Conservation (phyloP, 2,888 invertebrate genomes). For the Scaeva pyrastri region DNA sequence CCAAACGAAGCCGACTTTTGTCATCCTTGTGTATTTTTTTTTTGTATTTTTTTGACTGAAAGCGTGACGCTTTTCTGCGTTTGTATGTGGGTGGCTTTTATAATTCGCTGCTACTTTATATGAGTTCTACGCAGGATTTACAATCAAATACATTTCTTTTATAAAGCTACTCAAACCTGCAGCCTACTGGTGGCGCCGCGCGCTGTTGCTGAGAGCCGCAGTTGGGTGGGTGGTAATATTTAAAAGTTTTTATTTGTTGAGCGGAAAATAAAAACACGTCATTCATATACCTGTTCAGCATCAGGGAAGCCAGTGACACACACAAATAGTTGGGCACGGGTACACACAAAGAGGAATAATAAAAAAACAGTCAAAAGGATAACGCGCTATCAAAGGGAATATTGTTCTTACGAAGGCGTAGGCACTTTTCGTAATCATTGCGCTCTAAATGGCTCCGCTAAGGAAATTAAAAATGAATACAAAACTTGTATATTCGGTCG, state of each 20-base stretch:
- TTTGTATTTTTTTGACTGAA: conserved; percentile 5
- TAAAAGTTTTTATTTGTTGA: conserved; percentile 65
- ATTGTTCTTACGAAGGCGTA: conserved; percentile 68
- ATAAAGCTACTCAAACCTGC: background rate
- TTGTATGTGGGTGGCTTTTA: conserved; percentile 1
- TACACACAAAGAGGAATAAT: conserved; percentile 21
- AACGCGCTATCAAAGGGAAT: conserved; percentile 72
- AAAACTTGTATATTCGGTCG: conserved; percentile 64
- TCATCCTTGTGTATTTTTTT: conserved; percentile 37
- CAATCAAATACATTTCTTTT: background rate
- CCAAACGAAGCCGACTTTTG: conserved; percentile 61
- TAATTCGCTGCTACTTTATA: conserved; percentile 9
- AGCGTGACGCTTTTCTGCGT: conserved; percentile 28
- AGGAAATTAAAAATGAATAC: conserved; percentile 74
- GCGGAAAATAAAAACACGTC: conserved; percentile 37
- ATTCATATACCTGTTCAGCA: conserved; percentile 7
- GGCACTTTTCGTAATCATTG: conserved; percentile 69
- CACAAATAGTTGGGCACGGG: conserved; percentile 28
- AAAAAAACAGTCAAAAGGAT: conserved; percentile 59
- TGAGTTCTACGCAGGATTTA: conserved; percentile 5
- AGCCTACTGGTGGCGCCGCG: background rate
- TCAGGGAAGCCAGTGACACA: conserved; percentile 14
- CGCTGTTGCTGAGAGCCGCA: too few species aligned
- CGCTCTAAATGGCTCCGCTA: conserved; percentile 71
- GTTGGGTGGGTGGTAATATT: conserved; percentile 37